phyloP scores from a whole-genome alignment of 2,888 invertebrate genomes.

The Syrista parreyssii region DNA sequence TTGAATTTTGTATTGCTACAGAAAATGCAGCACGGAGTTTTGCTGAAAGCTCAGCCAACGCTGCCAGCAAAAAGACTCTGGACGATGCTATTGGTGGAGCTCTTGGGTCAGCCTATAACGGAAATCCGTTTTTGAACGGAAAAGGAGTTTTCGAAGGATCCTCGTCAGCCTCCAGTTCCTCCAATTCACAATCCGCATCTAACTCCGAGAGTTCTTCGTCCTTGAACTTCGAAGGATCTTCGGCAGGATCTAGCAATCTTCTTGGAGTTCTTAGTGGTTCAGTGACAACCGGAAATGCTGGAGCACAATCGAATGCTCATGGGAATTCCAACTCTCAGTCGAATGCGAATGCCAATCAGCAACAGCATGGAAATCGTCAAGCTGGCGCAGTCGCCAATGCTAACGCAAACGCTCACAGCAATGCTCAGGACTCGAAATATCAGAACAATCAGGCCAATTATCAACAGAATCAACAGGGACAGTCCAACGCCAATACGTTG shows the following conservation, averaged over 20 bases:
- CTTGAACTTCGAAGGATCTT: not conserved
- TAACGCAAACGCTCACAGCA: conserved; percentile 1
- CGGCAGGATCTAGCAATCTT: not conserved
- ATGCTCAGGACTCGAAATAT: not conserved
- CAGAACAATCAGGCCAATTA: not conserved
- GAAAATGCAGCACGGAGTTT: not conserved
- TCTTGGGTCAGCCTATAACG: not conserved
- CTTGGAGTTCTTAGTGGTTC: not conserved
- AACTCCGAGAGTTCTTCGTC: not conserved
- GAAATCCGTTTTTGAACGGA: conserved; percentile 5
- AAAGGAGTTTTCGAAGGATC: not conserved
- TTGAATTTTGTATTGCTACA: not conserved
- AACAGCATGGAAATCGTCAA: not conserved
- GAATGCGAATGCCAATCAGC: not conserved
- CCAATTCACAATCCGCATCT: not conserved
- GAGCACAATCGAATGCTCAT: conserved; percentile 1
- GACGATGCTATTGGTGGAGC: not conserved
- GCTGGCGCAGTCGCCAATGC: not conserved
- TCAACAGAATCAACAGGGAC: not conserved
- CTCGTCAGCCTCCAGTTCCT: not conserved
- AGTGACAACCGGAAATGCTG: not conserved
- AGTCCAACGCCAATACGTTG: not conserved
- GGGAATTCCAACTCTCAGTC: not conserved
- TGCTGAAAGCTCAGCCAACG: not conserved
- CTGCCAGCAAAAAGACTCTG: not conserved